Percentiles rank a stretch among this genome's conserved stretches.
These are phyloP conservation scores for Pungitius pungitius DNA, from an alignment of 2,113 vertebrate genomes.

Conservation along the genomic window DNA sequence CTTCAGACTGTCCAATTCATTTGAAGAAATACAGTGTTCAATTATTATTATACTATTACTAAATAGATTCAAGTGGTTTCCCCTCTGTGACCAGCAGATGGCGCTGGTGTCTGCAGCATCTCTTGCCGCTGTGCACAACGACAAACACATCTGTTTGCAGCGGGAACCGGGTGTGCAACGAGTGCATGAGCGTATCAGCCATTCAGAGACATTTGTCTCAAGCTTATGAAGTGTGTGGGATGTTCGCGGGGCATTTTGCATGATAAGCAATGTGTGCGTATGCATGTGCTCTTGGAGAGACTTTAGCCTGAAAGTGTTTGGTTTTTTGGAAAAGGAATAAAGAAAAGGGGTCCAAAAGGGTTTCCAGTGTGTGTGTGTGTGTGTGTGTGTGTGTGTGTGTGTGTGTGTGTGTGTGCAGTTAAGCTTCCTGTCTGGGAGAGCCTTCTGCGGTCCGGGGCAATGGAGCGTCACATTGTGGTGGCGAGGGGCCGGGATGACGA, in stretches of 20 bases:
- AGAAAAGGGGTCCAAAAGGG: constrained; percentile 62
- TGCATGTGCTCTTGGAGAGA: constrained; percentile 8
- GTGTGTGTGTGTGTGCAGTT: constrained; percentile 19
- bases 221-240: constrained; percentile 66
- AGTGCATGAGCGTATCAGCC: constrained; percentile 58
- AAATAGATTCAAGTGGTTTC: background rate
- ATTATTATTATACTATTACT: too few species aligned
- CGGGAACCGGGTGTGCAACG: constrained; percentile 16
- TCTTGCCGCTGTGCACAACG: background rate
- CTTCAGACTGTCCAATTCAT: background rate
- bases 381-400: constrained; percentile 6
- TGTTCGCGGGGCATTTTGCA: constrained; percentile 48
- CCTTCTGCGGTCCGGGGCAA: constrained; percentile 69
- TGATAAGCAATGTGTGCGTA: constrained; percentile 43
- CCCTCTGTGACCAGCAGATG: constrained; percentile 65
- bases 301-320: constrained; percentile 39
- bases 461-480: constrained; percentile 74
- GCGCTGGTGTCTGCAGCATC: constrained; percentile 61
- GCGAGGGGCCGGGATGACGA: constrained; percentile 58
- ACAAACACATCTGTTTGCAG: constrained; percentile 32
- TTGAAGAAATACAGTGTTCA: background rate
- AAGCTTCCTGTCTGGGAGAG: constrained; percentile 54
- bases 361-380: constrained; percentile 16
- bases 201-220: constrained; percentile 56
- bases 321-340: constrained; percentile 64